These are phyloP conservation scores for Ypsolopha scabrella DNA, from an alignment of 2,888 invertebrate species.

Conservation along the genomic window DNA sequence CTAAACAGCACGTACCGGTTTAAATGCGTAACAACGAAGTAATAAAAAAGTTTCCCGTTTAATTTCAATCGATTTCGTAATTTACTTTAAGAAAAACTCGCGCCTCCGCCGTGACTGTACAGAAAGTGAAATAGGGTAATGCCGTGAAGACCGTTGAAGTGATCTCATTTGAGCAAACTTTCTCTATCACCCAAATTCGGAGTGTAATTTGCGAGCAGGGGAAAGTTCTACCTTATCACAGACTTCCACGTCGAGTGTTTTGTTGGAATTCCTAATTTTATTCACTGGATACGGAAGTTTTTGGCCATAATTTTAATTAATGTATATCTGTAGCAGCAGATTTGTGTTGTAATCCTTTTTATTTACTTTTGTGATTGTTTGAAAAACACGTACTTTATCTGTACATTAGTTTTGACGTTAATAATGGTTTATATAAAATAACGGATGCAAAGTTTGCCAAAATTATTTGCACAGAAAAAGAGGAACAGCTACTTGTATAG, in stretches of 20 bases:
- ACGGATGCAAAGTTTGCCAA: no score
- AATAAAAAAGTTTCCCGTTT: not conserved
- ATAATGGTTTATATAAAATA: no score
- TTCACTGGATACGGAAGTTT: slow-evolving; percentile 29
- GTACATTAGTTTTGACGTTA: no score
- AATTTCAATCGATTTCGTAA: slow-evolving; percentile 2
- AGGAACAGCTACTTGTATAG: no score
- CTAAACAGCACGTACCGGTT: not conserved
- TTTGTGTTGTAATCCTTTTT: not conserved
- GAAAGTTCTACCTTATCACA: slow-evolving; percentile 63
- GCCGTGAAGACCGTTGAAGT: slow-evolving; percentile 47
- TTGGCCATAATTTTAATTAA: slow-evolving; percentile 12
- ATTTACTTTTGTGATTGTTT: not conserved
- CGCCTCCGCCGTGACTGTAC: slow-evolving; percentile 23
- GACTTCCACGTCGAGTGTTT: slow-evolving; percentile 65
- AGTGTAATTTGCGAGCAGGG: slow-evolving; percentile 60
- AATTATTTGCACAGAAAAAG: no score
- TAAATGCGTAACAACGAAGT: not conserved
- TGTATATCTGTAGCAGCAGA: slow-evolving; percentile 2
- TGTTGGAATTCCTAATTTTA: slow-evolving; percentile 53
- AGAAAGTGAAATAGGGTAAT: slow-evolving; percentile 46
- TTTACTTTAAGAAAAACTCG: not conserved
- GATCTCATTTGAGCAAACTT: slow-evolving; percentile 61
- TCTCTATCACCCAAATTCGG: slow-evolving; percentile 61
- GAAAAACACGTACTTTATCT: no score